A percentile compares a stretch with the other conserved stretches of the same genome.
Conservation (phyloP, 2,888 invertebrate genomes). For the Rhagophthalmus giganteus region DNA sequence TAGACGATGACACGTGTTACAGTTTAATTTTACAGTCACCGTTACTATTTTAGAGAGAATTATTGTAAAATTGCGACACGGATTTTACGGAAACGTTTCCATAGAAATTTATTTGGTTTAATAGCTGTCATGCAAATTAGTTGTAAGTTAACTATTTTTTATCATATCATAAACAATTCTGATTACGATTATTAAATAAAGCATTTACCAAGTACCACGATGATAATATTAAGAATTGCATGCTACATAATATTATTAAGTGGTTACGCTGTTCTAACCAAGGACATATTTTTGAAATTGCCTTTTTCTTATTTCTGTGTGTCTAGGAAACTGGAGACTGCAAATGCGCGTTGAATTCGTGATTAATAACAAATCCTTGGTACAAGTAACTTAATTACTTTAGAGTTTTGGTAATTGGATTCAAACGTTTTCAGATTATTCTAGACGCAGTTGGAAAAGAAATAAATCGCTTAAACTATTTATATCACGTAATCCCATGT, state of each 20-base stretch:
- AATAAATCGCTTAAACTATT: conserved; percentile 80
- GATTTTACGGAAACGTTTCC: no score
- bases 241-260: neutral
- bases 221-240: neutral
- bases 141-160: neutral
- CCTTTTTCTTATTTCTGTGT: no score
- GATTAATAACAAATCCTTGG: conserved; percentile 1
- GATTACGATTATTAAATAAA: neutral
- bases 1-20: no score
- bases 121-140: neutral
- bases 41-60: no score
- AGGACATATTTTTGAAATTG: neutral
- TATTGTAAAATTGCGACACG: no score
- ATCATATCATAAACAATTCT: neutral
- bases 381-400: neutral
- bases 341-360: no score
- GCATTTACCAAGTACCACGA: neutral
- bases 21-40: no score
- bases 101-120: no score
- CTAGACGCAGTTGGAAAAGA: conserved; percentile 86
- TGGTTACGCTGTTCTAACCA: neutral
- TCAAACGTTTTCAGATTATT: conserved; percentile 67
- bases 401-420: neutral
- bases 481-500: conserved; percentile 75
- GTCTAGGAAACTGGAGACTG: no score